Evolutionary conservation across 2,888 invertebrate genomes (phyloP), one percentile per base, ranked within the genome.

Genomic region (Terebella lapidaria): DNA sequence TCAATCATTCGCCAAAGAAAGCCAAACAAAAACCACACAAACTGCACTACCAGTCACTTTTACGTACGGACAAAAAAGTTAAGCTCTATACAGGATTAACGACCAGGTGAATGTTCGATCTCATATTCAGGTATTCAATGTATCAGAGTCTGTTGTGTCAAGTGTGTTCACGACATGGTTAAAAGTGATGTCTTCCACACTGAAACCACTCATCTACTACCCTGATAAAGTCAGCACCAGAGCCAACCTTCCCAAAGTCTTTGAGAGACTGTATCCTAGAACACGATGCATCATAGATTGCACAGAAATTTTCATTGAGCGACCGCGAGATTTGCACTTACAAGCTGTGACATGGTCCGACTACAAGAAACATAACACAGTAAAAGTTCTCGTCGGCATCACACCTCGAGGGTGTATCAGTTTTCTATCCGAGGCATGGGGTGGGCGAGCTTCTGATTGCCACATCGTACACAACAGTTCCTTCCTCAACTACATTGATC

Each of bases 381-480:
- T 55, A 4, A 55, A 29, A 55, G 5, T 55, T 29, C 24, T 55
- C 5, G 35, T 55, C n/a, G 29, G 30, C 15, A 20, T 29, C 35
- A 55, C 30, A 5, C 55, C 55, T 35, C 3, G 47, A 22, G 67
- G 66, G 28, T 35, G 56, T 22, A 46, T 67, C 24, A 53, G 47
- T 20, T 69, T 66, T 51, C 25, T 68, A n/a, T 69, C 67, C 2
- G 54, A 27, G 10, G 62, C 62, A 22, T 67, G 63, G 62, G 63
- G 67, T 24, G 67, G 69, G 15, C 30, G 66, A 22, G 69, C 54
- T 1, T 64, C 64, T 4, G 67, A 69, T 49, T 54, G 60, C 20
- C 18, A 64, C 20, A 60, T 68, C 59, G 65, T 64, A 5, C 22
- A 63, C 5, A 22, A 53, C 1, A 64, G 62, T 4, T 61, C 61